These are phyloP conservation scores for Radopholus similis DNA, from an alignment of 1,140 invertebrate species.

Conservation along the genomic window DNA sequence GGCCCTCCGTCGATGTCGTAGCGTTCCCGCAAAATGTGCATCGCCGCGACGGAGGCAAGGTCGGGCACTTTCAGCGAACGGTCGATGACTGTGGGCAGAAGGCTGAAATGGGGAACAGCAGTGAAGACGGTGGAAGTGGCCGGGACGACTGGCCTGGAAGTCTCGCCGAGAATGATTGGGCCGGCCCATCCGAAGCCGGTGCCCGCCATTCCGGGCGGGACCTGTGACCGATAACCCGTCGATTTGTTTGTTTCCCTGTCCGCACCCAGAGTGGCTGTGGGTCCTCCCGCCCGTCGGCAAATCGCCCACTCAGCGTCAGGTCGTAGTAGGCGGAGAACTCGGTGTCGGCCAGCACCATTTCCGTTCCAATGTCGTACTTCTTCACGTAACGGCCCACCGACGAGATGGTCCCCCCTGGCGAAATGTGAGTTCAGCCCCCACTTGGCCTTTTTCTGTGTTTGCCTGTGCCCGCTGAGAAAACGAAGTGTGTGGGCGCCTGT, in stretches of 20 bases:
- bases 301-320: neutral
- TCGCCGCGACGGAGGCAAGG: constrained; percentile 18
- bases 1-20: constrained; percentile 10
- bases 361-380: constrained; percentile 16
- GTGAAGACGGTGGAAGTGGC: neutral
- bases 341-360: constrained; percentile 25
- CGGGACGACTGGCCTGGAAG: too few species aligned
- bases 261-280: constrained; percentile 13
- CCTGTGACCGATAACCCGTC: constrained; percentile 7
- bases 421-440: too few species aligned
- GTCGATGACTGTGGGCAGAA: constrained; percentile 22
- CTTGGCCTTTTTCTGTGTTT: too few species aligned
- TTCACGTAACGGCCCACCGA: constrained; percentile 28
- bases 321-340: constrained; percentile 25
- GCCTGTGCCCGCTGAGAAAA: neutral
- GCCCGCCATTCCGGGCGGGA: too few species aligned
- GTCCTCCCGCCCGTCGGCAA: neutral
- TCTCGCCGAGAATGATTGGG: too few species aligned
- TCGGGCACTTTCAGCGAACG: constrained; percentile 24
- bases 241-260: constrained; percentile 2
- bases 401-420: constrained; percentile 14
- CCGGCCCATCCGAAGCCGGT: too few species aligned
- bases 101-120: constrained; percentile 7
- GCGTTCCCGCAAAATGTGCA: constrained; percentile 26
- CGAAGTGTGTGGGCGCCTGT: neutral